Conservation (phyloP, 1,140 invertebrate genomes). For the Limonius californicus region DNA sequence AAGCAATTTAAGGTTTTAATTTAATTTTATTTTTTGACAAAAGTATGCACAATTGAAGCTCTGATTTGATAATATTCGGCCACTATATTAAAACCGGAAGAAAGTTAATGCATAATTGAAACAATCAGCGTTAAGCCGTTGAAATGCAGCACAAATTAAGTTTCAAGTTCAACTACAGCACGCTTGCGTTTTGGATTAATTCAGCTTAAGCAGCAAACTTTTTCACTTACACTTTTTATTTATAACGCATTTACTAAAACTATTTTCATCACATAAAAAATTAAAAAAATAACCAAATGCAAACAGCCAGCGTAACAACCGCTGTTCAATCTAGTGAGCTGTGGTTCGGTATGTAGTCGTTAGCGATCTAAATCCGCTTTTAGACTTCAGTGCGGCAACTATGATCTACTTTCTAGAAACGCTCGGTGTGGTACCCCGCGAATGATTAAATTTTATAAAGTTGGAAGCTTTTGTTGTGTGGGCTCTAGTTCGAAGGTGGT, state of each 20-base stretch:
- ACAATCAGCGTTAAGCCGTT: too few relatives aligned
- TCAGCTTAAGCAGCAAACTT: neutral
- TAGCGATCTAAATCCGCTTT: conserved; percentile 7
- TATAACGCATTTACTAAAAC: neutral
- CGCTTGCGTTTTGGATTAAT: too few relatives aligned
- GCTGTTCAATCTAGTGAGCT: neutral
- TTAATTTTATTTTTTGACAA: too few relatives aligned
- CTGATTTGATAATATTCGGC: too few relatives aligned
- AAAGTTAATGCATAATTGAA: too few relatives aligned
- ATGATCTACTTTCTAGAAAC: conserved; percentile 12
- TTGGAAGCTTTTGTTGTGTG: conserved; percentile 4
- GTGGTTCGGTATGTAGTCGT: neutral
- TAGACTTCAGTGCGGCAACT: neutral
- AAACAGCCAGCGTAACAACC: neutral
- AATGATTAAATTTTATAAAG: conserved; percentile 15
- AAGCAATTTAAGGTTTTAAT: too few relatives aligned
- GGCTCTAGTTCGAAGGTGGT: neutral
- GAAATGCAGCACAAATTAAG: too few relatives aligned
- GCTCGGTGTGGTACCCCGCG: neutral
- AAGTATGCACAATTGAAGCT: too few relatives aligned
- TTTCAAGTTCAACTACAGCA: too few relatives aligned
- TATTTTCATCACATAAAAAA: neutral
- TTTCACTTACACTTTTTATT: conserved; percentile 5
- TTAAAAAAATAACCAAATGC: neutral
- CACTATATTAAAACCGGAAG: too few relatives aligned